Evolutionary conservation across 2,797 vertebrate species (phyloP).

Genomic region (Melanogrammus aeglefinus): DNA sequence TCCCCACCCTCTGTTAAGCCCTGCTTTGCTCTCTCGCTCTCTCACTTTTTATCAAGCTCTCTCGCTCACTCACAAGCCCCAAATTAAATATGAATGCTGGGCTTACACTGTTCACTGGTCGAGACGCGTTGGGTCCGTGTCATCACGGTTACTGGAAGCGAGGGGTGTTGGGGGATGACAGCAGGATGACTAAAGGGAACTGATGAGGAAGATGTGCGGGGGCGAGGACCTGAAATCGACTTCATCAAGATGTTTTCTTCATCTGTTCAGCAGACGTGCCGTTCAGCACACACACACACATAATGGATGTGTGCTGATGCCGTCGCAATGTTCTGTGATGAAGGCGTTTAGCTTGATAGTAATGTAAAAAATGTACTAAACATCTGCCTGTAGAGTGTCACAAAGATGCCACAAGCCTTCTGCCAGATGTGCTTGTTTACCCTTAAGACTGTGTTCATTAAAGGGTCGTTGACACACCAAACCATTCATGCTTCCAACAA

Average conservation of each 20-base stretch:
- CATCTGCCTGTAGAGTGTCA: neutral
- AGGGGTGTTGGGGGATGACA: neutral
- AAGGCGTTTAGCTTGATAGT: neutral
- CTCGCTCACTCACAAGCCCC: neutral
- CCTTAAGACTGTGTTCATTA: neutral
- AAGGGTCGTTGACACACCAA: neutral
- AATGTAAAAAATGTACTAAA: neutral
- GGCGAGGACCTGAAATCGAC: too few species aligned
- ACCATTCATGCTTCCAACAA: neutral
- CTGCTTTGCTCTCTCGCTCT: neutral
- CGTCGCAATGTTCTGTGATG: neutral
- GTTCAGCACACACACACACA: neutral
- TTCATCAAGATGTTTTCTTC: too few species aligned
- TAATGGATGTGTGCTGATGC: neutral
- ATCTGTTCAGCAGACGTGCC: neutral
- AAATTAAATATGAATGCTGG: slow-evolving; percentile 15
- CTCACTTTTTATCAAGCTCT: neutral
- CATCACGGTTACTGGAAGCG: slow-evolving; percentile 1
- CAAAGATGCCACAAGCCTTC: neutral
- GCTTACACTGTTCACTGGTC: slow-evolving; percentile 9
- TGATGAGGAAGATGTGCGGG: neutral
- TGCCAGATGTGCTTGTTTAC: neutral
- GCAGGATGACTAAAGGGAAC: neutral
- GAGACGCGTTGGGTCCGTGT: neutral
- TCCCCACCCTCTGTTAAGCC: neutral